Base-by-base conservation (phyloP, 1,140 invertebrate species). In the Papilio aristodemus region DNA sequence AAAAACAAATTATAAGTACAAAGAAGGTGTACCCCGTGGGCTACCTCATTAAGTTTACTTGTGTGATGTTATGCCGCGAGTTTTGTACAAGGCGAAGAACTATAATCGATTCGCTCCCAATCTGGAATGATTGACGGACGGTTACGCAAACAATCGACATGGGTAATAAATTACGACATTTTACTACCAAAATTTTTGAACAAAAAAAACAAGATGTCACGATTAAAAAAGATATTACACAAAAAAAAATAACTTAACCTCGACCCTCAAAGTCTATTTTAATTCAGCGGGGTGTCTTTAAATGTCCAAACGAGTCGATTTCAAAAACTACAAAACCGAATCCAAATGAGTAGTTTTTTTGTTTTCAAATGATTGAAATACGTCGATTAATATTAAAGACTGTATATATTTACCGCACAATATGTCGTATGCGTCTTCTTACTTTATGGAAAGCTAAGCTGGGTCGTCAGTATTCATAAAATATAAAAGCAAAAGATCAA, bases 91-190 rank as follows among this genome's bases (percentile, higher is more conserved):
- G 83, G 80, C 73, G 75, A 73, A 66, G 79, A 80, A 85, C 85
- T 84, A 80, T 78, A 78, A 73, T 66, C 70, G 70, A 76, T 77
- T 75, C 71, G 72, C 63, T 66, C 84, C 80, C 76, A 83, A 87
- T 85, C 75, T 80, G 72, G 81, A 79, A 79, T 86, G 86, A 89
- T 86, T 89, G 83, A 84, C 86, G 84, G 81, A 68, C 73, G 80
- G 77, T 81, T 79, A 75, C 81, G 83, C 80, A 83, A 85, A 81
- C 78, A 81, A 77, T 80, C 69, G 68, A 68, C 74, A 67, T 75
- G 27, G 27, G 8, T 36, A 11, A 62, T 62, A 62, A 62, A 62
- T 62, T 37, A 62, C 32, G n/a, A 27, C 14, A 37, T 62, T 62
- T 62, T 62, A 62, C 36, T 13, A 19, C 17, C 59, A 62, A 62